A percentile compares a stretch with the other conserved stretches of the same genome.
phyloP scores from a whole-genome alignment of 2,888 invertebrate genomes.

The Yponomeuta sedellus region DNA sequence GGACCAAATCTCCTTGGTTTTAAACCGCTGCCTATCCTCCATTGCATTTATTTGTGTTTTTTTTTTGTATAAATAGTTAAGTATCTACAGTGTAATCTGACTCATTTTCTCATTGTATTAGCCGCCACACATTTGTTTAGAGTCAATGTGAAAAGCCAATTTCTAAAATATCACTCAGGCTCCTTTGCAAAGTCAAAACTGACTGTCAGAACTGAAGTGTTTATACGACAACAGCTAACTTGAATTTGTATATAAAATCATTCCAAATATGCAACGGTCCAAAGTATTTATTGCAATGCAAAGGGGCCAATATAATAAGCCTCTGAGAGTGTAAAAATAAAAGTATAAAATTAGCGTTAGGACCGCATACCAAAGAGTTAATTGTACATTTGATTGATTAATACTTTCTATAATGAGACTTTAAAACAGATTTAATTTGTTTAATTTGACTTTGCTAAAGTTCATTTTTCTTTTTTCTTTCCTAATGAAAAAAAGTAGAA shows the following conservation, averaged over 20 bases:
- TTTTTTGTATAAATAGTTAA: background rate
- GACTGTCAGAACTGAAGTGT: background rate
- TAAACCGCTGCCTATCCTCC: background rate
- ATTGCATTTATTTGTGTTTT: conserved; percentile 8
- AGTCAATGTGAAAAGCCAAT: background rate
- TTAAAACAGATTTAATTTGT: conserved; percentile 48
- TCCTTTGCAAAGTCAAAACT: conserved; percentile 35
- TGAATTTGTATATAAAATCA: conserved; percentile 12
- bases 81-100: background rate
- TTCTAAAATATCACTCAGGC: conserved; percentile 21
- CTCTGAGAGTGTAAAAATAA: conserved; percentile 52
- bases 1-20: background rate
- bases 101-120: background rate
- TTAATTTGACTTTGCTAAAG: conserved; percentile 33
- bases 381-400: conserved; percentile 66
- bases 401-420: conserved; percentile 48
- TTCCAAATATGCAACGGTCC: conserved; percentile 14
- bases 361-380: conserved; percentile 74
- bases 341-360: conserved; percentile 66
- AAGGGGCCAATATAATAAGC: conserved; percentile 43
- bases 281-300: conserved; percentile 30
- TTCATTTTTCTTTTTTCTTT: background rate
- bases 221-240: background rate
- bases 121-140: background rate
- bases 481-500: background rate